Base-by-base conservation (phyloP, 1,140 invertebrate genomes). In the Hycleus cichorii region DNA sequence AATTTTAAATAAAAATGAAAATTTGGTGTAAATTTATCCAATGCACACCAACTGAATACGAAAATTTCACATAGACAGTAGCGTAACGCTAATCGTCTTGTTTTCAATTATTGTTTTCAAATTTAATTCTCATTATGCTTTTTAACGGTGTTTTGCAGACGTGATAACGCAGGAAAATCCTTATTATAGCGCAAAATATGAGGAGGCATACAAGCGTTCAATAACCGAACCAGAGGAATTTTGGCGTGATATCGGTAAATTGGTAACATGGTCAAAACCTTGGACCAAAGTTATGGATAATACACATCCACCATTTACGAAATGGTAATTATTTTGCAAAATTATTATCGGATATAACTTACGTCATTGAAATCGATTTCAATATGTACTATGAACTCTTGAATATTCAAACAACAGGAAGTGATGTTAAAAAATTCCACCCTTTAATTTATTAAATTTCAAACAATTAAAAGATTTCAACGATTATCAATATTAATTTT, bases 201-300 rank as follows among this genome's bases (percentile, higher is more conserved):
- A 86, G 56, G 79, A 85, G 39, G 78, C 81, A 1, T 87, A 86
- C 67, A 74, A 76, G 11, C 76, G 78, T 55, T 92, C 91, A 0
- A 70, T 94, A 9, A 79, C 87, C 47, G 78, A 87, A 49, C 91
- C 91, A 0, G 88, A 91, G 67, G 83, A 85, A 42, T 96, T 95
- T 75, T 97, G 93, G 93, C 81, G 78, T 4, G 85, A 93, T 65
- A 79, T 90, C 8, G 91, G 82, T 0, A 72, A 76, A 32, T 60
- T 83, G 3, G 76, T 96, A 1, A 80, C 84, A 18, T 97, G 94
- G 93, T 80, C 82, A 11, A 91, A 86, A 64, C 85, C 87, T 0
- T 95, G 90, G 89, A 75, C 83, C 3, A 84, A 83, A 71, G 90
- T 96, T 3, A 65, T 96, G 50, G 93, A 96, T 66, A 84, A 92